Base-by-base conservation (phyloP, 2,113 vertebrate species). In the Nothoprocta perdicaria region DNA sequence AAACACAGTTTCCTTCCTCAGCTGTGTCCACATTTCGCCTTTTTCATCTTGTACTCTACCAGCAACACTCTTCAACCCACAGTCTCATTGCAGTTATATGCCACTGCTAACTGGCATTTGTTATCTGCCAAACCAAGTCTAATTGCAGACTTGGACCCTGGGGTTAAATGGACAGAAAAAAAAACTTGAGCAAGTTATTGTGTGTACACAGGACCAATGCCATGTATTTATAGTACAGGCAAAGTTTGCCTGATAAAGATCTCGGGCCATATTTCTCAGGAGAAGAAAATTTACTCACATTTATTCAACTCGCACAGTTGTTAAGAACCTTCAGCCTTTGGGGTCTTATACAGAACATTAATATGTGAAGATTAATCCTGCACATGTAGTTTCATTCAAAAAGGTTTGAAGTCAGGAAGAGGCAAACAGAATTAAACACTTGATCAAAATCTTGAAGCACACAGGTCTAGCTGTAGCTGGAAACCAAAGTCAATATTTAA, bases 161-260 rank as follows among this genome's bases (percentile, higher is more conserved):
- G 19, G 50, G 50, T 96, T 86, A 71, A 87, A 95, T 2, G 14
- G 31, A 84, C 67, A 84, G 87, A 74, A 82, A 86, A 77, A 88
- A 45, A 48, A 18, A 48, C 48, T 48, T 41, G 53, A 75, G 45
- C 45, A 76, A 82, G 79, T 71, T 76, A 40, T 35, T 71, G 23
- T 77, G 60, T 87, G 81, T 84, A 89, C 63, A 12, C n/a, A 38
- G 84, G 86, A 93, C 13, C 50, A 71, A 71, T 92, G 81, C 90
- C 93, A 90, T 40, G 24, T 35, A 62, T 90, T 94, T 95, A 93
- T 58, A 93, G 75, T 45, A 87, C 55, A 95, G 92, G 75, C 85
- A 95, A 93, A 95, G 67, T 82, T 86, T 92, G 71, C 68, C 55
- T 50, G 55, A 92, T 87, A 89, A 90, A 93, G 81, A 90, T 69